A percentile compares a stretch with the other conserved stretches of the same genome.
These are phyloP conservation scores for Lithobates sylvaticus DNA, from an alignment of 2,797 vertebrate genomes.

Conservation along the genomic window DNA sequence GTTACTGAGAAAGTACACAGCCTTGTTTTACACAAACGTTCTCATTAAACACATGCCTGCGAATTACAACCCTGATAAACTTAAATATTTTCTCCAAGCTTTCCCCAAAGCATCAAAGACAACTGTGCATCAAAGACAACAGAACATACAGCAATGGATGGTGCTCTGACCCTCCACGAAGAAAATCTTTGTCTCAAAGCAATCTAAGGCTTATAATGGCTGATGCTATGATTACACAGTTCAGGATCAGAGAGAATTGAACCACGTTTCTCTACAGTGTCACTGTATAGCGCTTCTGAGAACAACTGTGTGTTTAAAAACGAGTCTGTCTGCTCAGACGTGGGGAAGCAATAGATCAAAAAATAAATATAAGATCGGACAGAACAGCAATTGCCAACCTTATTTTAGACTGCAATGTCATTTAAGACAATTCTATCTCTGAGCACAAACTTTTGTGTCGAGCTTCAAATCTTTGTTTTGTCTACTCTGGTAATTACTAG, in stretches of 20 bases:
- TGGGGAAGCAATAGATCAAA: constrained; percentile 50
- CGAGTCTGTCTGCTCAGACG: constrained; percentile 20
- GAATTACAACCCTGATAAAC: constrained; percentile 28
- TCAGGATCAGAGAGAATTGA: constrained; percentile 47
- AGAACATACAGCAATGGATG: constrained; percentile 26
- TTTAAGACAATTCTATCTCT: constrained; percentile 4
- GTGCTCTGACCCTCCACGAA: constrained; percentile 47
- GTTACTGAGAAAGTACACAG: background rate
- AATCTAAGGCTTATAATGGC: constrained; percentile 50
- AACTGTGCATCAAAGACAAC: constrained; percentile 40
- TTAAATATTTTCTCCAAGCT: constrained; percentile 10
- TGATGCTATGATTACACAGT: constrained; percentile 50
- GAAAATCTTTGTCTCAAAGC: constrained; percentile 51
- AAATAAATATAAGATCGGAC: constrained; percentile 31
- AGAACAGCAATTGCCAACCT: constrained; percentile 18
- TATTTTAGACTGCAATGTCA: constrained; percentile 26
- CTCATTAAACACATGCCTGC: constrained; percentile 18
- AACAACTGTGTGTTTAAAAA: constrained; percentile 35
- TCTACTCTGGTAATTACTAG: background rate
- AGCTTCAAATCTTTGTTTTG: background rate
- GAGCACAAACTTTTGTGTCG: constrained; percentile 16
- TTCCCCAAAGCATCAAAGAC: constrained; percentile 40
- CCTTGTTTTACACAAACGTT: constrained; percentile 12
- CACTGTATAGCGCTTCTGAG: constrained; percentile 23
- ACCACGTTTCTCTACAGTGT: constrained; percentile 32